These are phyloP conservation scores for Epinotia nisella DNA, from an alignment of 2,888 invertebrate species.

Conservation along the genomic window DNA sequence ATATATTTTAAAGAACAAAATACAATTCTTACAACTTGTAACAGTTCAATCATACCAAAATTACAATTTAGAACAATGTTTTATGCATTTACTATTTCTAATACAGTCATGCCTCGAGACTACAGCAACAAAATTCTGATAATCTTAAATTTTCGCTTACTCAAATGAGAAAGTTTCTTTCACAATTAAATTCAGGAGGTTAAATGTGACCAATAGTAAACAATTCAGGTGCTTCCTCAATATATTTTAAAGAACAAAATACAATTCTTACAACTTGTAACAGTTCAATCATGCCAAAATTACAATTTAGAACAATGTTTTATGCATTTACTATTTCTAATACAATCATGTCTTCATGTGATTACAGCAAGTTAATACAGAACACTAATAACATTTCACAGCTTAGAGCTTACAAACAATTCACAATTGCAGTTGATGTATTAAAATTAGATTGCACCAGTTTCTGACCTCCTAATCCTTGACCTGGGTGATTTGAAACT, in stretches of 20 bases:
- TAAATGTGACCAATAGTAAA: constrained; percentile 50
- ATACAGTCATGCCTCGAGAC: constrained; percentile 60
- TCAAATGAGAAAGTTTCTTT: neutral
- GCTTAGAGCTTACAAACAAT: constrained; percentile 65
- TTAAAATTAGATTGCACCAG: constrained; percentile 62
- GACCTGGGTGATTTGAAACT: constrained; percentile 50
- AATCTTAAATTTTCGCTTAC: no score
- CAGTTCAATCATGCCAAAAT: constrained; percentile 80
- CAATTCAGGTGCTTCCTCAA: constrained; percentile 66
- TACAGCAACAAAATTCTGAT: no score
- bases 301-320: constrained; percentile 72
- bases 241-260: constrained; percentile 84
- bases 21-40: constrained; percentile 81
- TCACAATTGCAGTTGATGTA: constrained; percentile 54
- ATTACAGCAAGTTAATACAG: constrained; percentile 70
- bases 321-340: constrained; percentile 60
- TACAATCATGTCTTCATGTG: constrained; percentile 68
- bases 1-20: constrained; percentile 84
- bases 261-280: constrained; percentile 81
- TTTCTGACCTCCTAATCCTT: constrained; percentile 48
- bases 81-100: constrained; percentile 60
- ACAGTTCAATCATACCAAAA: constrained; percentile 80
- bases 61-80: constrained; percentile 73
- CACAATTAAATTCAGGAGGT: neutral
- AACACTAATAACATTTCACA: constrained; percentile 64